Conservation (phyloP, 1,140 invertebrate species). For the Lucilia cuprina region DNA sequence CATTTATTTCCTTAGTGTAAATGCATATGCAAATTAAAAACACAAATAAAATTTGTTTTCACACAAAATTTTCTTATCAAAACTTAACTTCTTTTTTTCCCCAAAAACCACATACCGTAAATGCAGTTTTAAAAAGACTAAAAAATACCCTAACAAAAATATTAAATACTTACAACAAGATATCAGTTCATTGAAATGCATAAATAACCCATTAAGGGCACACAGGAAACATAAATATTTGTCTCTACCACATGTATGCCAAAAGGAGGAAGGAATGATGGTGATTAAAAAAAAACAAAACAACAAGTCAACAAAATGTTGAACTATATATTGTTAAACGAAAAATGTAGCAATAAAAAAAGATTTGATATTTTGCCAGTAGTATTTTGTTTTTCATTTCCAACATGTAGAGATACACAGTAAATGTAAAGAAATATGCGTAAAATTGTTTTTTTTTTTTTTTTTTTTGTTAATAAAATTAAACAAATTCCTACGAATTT, state of each 20-base stretch:
- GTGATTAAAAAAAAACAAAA: not conserved
- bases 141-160: not conserved
- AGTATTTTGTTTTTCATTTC: not conserved
- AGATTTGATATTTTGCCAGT: not conserved
- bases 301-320: not conserved
- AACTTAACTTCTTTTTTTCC: too few species aligned
- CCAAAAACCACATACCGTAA: too few species aligned
- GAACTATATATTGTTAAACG: not conserved
- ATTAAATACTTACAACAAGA: not conserved
- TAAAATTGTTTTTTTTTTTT: too few species aligned
- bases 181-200: not conserved
- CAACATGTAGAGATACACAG: too few species aligned
- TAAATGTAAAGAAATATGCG: too few species aligned
- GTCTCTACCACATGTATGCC: not conserved
- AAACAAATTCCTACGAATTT: too few species aligned
- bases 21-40: too few species aligned
- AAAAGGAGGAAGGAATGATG: not conserved
- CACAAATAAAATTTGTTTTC: too few species aligned
- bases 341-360: not conserved
- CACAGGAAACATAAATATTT: slow-evolving; percentile 11
- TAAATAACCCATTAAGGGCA: slow-evolving; percentile 14
- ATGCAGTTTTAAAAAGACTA: not conserved
- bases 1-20: too few species aligned
- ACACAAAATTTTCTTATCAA: too few species aligned
- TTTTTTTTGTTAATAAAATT: too few species aligned